Evolutionary conservation across 2,797 vertebrate species (phyloP), one percentile per base, ranked within the genome.

Genomic region (Hydrocynus forskahlii): DNA sequence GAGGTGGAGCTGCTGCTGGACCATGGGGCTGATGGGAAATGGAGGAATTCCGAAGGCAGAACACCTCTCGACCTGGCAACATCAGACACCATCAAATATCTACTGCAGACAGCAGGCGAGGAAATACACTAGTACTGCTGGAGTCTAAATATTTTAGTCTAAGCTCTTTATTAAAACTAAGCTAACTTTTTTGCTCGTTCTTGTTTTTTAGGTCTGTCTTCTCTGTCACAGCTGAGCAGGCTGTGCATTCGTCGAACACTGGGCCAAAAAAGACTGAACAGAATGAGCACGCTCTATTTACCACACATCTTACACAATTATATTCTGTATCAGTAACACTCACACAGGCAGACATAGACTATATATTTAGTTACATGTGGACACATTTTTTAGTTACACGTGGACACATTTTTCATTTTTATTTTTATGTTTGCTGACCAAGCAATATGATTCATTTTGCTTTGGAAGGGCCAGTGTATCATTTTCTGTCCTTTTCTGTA

Each of bases 221-320:
- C 93, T 70, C 93, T 98, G 71, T 90, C 94, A 76, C 95, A 97
- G 88, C 89, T 97, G 73, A 97, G 96, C 77, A 94, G 97, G 2
- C 82, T 97, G 76, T 90, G 91, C 81, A 91, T 99, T 84, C 94
- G 97, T 19, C 94, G 93, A 60, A 90, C 84, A 10, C 88, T 98
- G 79, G 97, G 97, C 35, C 89, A 93, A 7, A 91, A 86, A 0
- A 95, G 95, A 80, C 93, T 96, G 0, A 90, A 93, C 76, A 78
- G 86, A 57, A 83, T 94, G 55, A 92, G 88, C 69, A 90, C 85
- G 66, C 95, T 99, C 10, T 82, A 88, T 52, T 93, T 99, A 73
- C 97, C 97, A 1, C 92, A 91, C 66, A 94, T 89, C 0, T 89
- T 98, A 66, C 88, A 95, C 83, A 92, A 92, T 84, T 98, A 95